These are phyloP conservation scores for Gambusia holbrooki DNA, from an alignment of 2,113 vertebrate genomes.

Conservation along the genomic window DNA sequence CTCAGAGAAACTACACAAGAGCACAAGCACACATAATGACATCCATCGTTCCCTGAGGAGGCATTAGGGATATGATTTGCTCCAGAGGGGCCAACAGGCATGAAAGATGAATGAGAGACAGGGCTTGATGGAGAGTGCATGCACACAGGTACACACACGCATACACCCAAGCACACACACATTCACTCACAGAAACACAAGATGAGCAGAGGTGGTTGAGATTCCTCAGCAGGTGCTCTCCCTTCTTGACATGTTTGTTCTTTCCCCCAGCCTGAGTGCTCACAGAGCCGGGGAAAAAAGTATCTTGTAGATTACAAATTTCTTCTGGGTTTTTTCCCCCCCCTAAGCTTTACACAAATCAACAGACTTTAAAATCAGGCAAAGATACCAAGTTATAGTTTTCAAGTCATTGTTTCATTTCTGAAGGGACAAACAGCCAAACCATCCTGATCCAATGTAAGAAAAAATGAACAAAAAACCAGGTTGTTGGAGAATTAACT, in stretches of 20 bases:
- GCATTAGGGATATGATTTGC: conserved; percentile 41
- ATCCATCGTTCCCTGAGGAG: conserved; percentile 53
- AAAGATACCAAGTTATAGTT: neutral
- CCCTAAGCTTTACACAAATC: too few species aligned
- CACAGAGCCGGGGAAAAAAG: neutral
- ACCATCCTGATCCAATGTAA: neutral
- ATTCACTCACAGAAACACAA: conserved; percentile 6
- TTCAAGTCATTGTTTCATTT: neutral
- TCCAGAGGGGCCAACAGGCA: conserved; percentile 45
- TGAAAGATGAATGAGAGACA: conserved; percentile 62
- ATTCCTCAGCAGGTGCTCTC: conserved; percentile 59
- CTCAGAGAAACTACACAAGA: conserved; percentile 10
- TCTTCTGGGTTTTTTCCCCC: neutral
- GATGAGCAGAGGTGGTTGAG: conserved; percentile 33
- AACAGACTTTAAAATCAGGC: too few species aligned
- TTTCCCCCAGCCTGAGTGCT: neutral
- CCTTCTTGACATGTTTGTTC: conserved; percentile 43
- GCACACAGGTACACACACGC: conserved; percentile 2
- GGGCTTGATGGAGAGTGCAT: conserved; percentile 32
- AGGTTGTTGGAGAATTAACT: too few species aligned
- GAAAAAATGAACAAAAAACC: neutral
- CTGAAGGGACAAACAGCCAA: too few species aligned
- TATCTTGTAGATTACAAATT: neutral
- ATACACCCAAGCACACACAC: conserved; percentile 7
- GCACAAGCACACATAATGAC: conserved; percentile 21